Evolutionary conservation across 2,113 vertebrate species (phyloP).

Genomic region (Apus apus): DNA sequence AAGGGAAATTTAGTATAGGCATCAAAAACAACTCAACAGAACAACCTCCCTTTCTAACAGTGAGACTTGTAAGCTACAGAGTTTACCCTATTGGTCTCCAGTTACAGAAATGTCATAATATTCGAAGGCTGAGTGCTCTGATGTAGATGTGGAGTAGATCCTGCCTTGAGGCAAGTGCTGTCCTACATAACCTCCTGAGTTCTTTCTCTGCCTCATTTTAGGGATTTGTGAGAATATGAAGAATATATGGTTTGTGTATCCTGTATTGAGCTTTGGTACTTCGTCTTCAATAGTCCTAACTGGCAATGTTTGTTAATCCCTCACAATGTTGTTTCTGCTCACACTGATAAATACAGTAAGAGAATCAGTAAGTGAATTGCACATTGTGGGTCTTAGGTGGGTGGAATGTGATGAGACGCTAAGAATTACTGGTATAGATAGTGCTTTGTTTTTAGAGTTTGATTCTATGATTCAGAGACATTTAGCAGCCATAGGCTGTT

Average conservation of each 20-base stretch:
- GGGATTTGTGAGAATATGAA: background rate
- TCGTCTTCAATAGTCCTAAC: background rate
- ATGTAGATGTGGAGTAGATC: background rate
- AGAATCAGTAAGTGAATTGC: background rate
- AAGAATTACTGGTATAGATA: background rate
- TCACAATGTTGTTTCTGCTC: background rate
- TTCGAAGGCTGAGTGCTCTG: background rate
- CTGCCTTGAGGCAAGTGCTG: background rate
- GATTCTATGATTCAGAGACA: background rate
- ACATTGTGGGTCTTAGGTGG: background rate
- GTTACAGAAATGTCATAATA: background rate
- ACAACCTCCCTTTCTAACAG: background rate
- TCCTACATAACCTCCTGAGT: background rate
- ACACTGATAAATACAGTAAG: background rate
- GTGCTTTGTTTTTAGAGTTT: background rate
- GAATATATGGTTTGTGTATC: background rate
- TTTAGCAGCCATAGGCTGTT: background rate
- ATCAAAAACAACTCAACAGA: background rate
- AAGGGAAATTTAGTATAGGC: background rate
- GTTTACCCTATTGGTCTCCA: background rate
- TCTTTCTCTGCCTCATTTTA: background rate
- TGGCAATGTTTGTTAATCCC: background rate
- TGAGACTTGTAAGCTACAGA: background rate
- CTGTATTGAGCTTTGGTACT: background rate
- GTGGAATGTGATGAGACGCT: accelerated